Evolutionary conservation across 2,888 invertebrate species (phyloP), one percentile per base, ranked within the genome.

Genomic region (Drosophila sordidapex): DNA sequence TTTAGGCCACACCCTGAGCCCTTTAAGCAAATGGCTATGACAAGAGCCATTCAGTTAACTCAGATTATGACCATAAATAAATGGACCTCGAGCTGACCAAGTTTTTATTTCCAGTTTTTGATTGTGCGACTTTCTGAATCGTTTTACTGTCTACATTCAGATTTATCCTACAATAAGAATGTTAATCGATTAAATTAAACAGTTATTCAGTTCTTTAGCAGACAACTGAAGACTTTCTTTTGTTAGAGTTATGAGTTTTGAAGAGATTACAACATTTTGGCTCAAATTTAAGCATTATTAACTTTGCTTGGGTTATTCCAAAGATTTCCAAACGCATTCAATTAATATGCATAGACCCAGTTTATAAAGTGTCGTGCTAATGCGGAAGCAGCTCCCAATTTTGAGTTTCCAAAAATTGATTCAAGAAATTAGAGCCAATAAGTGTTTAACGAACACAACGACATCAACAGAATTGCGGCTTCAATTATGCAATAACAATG

Each of bases 401-500:
- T 33, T 1, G 13, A 27, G 18, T 36, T 36, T 25, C 1, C 15
- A 25, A 31, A 49, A 36, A 27, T 18, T 43, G 33, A 21, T 38
- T 35, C 36, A 61, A 52, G 36, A 59, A 62, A 66, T 67, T 59
- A 40, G 58, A 65, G 58, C 29, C 54, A 74, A 53, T 56, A 53
- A 48, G 31, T 56, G 70, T 51, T 64, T 49, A 35, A 27, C 21
- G 33, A 15, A 36, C 35, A 21, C 43, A 57, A 43, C 43, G 25
- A 35, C 25, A 38, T 58, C n/a, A 46, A 38, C 40, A 67, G 57
- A 67, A 61, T 66, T 52, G 31, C 38, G 40, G 35, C 54, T 52
- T 73, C 66, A 79, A 73, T 81, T 73, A 81, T 78, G 79, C 74
- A 81, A 79, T 52, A 59, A 63, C 56, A 75, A 66, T 65, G 61